phyloP scores from a whole-genome alignment of 92 coral and sea anemone genomes.

The Zoanthus sociatus region DNA sequence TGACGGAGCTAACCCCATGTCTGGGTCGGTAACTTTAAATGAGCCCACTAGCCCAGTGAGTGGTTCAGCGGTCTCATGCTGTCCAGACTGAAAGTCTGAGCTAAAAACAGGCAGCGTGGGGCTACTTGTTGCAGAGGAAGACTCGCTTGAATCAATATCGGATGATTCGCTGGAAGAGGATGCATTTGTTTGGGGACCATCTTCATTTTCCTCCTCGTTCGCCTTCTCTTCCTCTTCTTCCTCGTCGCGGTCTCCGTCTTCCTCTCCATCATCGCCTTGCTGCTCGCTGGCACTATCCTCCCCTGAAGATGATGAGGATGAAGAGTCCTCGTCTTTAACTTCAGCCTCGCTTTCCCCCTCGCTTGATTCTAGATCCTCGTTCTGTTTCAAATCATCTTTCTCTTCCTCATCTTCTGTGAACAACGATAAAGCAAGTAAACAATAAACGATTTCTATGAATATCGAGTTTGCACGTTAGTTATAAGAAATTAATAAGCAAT shows the following conservation, averaged over 20 bases:
- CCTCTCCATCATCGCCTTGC: conserved; percentile 49
- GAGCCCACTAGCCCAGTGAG: conserved; percentile 33
- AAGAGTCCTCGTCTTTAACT: conserved; percentile 59
- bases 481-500: too few relatives aligned
- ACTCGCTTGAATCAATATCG: conserved; percentile 36
- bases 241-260: conserved; percentile 29
- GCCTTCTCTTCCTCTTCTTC: conserved; percentile 23
- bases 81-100: background rate
- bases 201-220: conserved; percentile 43
- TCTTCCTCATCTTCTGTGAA: conserved; percentile 17
- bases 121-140: conserved; percentile 47
- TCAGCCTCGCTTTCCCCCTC: conserved; percentile 35
- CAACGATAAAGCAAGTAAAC: background rate
- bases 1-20: conserved; percentile 69
- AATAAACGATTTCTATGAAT: too few relatives aligned
- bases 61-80: background rate
- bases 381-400: conserved; percentile 7
- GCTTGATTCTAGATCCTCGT: conserved; percentile 5
- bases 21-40: conserved; percentile 60
- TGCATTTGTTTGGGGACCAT: background rate
- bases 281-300: conserved; percentile 83
- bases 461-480: too few relatives aligned
- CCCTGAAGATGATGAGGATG: conserved; percentile 82
- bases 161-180: conserved; percentile 28
- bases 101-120: conserved; percentile 7